These are phyloP conservation scores for Drosophila limbata DNA, from an alignment of 2,888 invertebrate species.

Conservation along the genomic window DNA sequence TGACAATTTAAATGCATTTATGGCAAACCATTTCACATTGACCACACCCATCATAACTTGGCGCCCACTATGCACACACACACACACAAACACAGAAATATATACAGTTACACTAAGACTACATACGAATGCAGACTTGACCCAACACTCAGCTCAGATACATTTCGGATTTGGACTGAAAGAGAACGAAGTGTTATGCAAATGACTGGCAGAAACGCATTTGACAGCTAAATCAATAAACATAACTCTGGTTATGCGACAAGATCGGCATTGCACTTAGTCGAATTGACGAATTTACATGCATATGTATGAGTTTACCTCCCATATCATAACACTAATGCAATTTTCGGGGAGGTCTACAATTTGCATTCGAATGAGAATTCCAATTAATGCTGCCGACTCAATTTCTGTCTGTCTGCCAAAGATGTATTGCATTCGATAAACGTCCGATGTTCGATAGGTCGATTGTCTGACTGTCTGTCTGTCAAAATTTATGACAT, in stretches of 20 bases:
- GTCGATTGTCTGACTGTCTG: conserved; percentile 22
- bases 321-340: conserved; percentile 14
- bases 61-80: conserved; percentile 51
- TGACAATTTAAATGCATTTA: conserved; percentile 11
- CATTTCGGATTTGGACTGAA: conserved; percentile 5
- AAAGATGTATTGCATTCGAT: conserved; percentile 7
- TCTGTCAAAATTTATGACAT: conserved; percentile 52
- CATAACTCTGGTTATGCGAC: conserved; percentile 67
- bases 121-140: conserved; percentile 14
- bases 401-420: conserved; percentile 36
- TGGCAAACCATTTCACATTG: conserved; percentile 32
- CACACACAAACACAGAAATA: conserved; percentile 4
- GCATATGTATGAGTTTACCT: background rate
- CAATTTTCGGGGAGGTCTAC: conserved; percentile 37
- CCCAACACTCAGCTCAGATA: conserved; percentile 14
- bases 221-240: conserved; percentile 78
- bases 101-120: conserved; percentile 12
- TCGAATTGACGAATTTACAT: conserved; percentile 11
- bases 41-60: conserved; percentile 23
- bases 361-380: conserved; percentile 59
- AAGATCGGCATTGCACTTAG: conserved; percentile 66
- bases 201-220: conserved; percentile 58
- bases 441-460: background rate
- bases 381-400: conserved; percentile 60
- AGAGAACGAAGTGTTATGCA: conserved; percentile 50